A percentile compares a stretch with the other conserved stretches of the same genome.
phyloP scores from a whole-genome alignment of 2,888 invertebrate genomes.

The Matsumyia berberina region DNA sequence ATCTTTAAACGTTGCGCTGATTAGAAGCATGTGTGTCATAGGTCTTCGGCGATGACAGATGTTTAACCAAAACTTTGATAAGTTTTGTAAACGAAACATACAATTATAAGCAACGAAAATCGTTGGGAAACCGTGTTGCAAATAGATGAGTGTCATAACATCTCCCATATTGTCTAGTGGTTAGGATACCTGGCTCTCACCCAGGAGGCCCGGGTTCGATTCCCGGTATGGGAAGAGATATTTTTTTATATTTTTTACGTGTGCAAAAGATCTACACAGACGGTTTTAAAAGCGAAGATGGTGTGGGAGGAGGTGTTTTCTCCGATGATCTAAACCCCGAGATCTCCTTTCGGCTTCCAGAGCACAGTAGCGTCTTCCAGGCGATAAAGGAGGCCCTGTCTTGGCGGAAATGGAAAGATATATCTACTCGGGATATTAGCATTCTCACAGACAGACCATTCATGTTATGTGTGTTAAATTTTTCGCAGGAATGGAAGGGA shows the following conservation, averaged over 20 bases:
- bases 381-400: too few relatives aligned
- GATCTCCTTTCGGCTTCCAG: too few relatives aligned
- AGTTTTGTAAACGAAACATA: neutral
- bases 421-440: too few relatives aligned
- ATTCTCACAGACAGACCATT: too few relatives aligned
- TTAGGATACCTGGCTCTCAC: conserved; percentile 76
- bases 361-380: too few relatives aligned
- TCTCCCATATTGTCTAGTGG: conserved; percentile 76
- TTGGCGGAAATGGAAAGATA: too few relatives aligned
- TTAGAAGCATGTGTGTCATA: neutral
- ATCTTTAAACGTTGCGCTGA: neutral
- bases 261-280: too few relatives aligned
- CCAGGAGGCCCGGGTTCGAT: conserved; percentile 76
- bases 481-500: too few relatives aligned
- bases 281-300: too few relatives aligned
- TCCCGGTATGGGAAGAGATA: conserved; percentile 71
- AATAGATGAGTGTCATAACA: neutral
- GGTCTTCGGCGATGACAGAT: neutral
- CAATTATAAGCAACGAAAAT: neutral
- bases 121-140: neutral
- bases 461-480: too few relatives aligned
- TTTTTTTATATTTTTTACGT: neutral
- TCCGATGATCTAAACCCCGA: too few relatives aligned
- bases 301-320: too few relatives aligned
- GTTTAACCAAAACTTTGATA: neutral